A percentile compares a stretch with the other conserved stretches of the same genome.
Evolutionary conservation across 2,888 invertebrate genomes (phyloP).

Genomic region (Nemurella pictetii): DNA sequence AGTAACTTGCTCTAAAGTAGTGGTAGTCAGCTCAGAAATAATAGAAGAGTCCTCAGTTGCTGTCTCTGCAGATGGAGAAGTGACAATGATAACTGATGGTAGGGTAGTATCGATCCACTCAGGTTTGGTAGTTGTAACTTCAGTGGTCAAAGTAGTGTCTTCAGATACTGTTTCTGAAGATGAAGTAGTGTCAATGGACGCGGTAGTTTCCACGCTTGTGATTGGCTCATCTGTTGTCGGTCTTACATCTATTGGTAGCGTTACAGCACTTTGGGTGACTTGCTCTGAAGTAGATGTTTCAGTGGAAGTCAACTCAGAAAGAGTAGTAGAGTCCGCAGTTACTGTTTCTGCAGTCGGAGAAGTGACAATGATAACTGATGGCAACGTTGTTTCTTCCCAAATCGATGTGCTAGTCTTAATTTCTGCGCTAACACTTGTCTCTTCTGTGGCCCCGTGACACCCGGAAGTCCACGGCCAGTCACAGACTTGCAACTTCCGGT

Average conservation of each 20-base stretch:
- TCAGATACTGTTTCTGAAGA: not conserved
- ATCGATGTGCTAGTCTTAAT: not conserved
- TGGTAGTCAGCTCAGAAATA: not conserved
- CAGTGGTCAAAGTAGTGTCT: not conserved
- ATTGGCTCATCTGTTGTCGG: not conserved
- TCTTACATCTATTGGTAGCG: not conserved
- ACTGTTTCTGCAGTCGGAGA: not conserved
- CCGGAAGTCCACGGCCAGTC: not conserved
- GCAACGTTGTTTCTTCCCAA: not conserved
- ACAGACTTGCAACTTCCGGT: not conserved
- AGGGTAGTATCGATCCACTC: not conserved
- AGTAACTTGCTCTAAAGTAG: not conserved
- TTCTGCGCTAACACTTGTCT: not conserved
- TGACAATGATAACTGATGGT: no score
- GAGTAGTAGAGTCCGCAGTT: not conserved
- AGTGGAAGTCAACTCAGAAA: not conserved
- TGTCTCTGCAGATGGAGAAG: not conserved
- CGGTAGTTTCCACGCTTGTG: not conserved
- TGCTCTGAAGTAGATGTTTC: not conserved
- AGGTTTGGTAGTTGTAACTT: not conserved
- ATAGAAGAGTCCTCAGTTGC: not conserved
- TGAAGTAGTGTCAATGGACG: not conserved
- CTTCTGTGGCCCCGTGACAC: not conserved
- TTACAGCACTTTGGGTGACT: not conserved
- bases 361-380: no score